Percentiles rank a stretch among this genome's conserved stretches.
These are phyloP conservation scores for Dioctria linearis DNA, from an alignment of 2,888 invertebrate genomes.

Conservation along the genomic window DNA sequence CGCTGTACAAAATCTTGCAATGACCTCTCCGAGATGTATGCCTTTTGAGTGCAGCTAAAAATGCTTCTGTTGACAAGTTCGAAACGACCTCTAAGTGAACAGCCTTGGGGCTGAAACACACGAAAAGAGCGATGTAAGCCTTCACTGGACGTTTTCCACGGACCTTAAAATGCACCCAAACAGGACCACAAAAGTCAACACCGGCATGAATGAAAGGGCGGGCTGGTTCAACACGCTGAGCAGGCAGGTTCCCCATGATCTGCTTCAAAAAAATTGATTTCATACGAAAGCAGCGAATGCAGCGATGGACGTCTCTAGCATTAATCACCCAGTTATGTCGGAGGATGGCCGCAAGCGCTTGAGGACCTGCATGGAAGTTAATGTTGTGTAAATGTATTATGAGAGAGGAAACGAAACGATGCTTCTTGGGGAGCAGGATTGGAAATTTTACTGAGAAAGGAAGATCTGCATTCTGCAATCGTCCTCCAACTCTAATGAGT, in stretches of 20 bases:
- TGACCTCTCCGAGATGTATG: not conserved
- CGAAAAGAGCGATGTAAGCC: conserved; percentile 39
- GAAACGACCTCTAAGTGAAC: conserved; percentile 53
- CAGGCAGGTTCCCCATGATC: not conserved
- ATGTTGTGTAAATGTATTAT: not conserved
- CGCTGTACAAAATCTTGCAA: not conserved
- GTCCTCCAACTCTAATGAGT: too few species aligned
- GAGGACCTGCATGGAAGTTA: not conserved
- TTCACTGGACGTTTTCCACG: conserved; percentile 17
- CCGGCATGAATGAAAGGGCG: conserved; percentile 32
- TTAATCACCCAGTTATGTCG: not conserved
- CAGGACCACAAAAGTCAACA: conserved; percentile 45
- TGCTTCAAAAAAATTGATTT: not conserved
- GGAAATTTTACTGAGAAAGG: not conserved
- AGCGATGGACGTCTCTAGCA: not conserved
- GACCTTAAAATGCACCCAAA: not conserved
- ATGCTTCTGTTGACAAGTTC: too few species aligned
- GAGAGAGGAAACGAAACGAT: not conserved
- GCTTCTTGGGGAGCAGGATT: not conserved
- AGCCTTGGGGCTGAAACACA: conserved; percentile 51
- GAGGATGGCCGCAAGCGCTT: not conserved
- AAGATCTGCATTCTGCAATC: not conserved
- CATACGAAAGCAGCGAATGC: not conserved
- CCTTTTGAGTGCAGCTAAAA: not conserved
- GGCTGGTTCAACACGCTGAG: conserved; percentile 16